Evolutionary conservation across 1,140 invertebrate species (phyloP).

Genomic region (Magallana angulata): DNA sequence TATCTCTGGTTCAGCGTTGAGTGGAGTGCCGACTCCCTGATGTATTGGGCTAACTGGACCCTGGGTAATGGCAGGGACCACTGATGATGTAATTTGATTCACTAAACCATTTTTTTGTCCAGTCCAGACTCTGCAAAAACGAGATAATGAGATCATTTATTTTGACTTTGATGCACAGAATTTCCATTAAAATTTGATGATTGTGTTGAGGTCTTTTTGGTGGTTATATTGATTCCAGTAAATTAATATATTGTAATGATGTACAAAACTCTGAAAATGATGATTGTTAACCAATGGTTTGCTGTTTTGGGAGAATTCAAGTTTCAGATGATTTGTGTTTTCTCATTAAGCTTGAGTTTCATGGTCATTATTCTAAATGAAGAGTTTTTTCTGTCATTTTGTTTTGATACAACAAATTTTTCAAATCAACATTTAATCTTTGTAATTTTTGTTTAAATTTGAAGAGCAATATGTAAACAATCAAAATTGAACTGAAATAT

Average conservation of each 20-base stretch:
- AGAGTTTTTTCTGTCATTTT: too few relatives aligned
- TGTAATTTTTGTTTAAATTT: too few relatives aligned
- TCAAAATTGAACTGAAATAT: too few relatives aligned
- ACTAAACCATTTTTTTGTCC: background rate
- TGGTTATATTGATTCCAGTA: background rate
- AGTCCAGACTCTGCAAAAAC: slow-evolving; percentile 18
- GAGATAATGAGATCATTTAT: slow-evolving; percentile 26
- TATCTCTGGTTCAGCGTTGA: slow-evolving; percentile 8
- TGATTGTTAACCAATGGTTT: background rate
- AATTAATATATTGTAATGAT: slow-evolving; percentile 10
- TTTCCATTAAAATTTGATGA: background rate
- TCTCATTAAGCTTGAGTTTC: too few relatives aligned
- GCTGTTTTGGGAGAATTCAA: background rate
- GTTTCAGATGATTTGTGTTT: background rate
- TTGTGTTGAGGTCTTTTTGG: background rate
- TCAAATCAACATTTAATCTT: too few relatives aligned
- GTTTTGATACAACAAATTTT: too few relatives aligned
- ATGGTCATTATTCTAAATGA: too few relatives aligned
- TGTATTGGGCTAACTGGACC: background rate
- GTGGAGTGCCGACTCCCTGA: background rate
- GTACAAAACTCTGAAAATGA: background rate
- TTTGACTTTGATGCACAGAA: slow-evolving; percentile 12
- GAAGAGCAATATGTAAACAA: too few relatives aligned
- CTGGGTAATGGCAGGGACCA: background rate
- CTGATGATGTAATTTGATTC: slow-evolving; percentile 10